Evolutionary conservation across 2,797 vertebrate genomes (phyloP).

Genomic region (Poeciliopsis turneri): DNA sequence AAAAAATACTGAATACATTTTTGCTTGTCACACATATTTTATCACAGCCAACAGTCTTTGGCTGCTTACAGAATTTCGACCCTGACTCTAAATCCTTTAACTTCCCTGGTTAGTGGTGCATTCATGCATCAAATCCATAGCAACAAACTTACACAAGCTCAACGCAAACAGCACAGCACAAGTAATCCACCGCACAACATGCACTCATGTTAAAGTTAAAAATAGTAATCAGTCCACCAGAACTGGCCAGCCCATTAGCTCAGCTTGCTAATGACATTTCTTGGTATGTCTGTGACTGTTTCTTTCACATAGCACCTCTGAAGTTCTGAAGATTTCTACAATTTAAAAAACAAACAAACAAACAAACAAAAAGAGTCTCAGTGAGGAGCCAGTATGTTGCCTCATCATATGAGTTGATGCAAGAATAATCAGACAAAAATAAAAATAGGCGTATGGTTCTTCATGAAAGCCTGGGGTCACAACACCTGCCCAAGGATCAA

Average conservation of each 20-base stretch:
- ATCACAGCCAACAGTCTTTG: constrained; percentile 17
- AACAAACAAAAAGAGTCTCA: neutral
- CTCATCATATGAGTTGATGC: no score
- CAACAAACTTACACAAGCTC: constrained; percentile 45
- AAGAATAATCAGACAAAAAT: neutral
- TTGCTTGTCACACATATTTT: constrained; percentile 1
- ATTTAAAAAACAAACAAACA: neutral
- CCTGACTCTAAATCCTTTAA: constrained; percentile 34
- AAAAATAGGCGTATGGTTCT: neutral
- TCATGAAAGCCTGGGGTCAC: neutral
- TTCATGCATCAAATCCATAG: constrained; percentile 58
- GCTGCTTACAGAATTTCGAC: constrained; percentile 39
- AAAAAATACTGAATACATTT: neutral
- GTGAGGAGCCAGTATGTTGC: neutral
- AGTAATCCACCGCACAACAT: constrained; percentile 14
- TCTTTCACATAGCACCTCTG: constrained; percentile 12
- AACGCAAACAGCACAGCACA: constrained; percentile 11
- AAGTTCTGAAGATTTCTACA: constrained; percentile 2
- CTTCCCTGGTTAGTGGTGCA: constrained; percentile 29
- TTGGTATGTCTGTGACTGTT: neutral
- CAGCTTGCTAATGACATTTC: constrained; percentile 15
- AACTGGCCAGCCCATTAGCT: constrained; percentile 30
- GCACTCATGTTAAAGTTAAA: constrained; percentile 18
- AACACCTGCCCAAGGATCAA: neutral
- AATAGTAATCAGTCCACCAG: constrained; percentile 40